These are phyloP conservation scores for Drosophila kurseongensis DNA, from an alignment of 1,140 invertebrate genomes.

Conservation along the genomic window DNA sequence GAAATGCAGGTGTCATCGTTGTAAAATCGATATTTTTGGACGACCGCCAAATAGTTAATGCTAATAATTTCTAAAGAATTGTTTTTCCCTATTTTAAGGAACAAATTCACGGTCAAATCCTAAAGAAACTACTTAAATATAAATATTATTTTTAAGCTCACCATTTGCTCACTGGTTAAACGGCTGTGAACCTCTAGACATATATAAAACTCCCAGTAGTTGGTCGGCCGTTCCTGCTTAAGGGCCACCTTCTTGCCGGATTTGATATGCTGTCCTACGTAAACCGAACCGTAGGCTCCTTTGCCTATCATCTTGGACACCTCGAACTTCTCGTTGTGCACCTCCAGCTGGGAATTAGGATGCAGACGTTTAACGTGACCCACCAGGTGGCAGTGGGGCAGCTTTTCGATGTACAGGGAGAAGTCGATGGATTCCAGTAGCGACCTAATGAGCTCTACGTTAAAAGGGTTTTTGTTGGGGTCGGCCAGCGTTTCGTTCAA, in stretches of 20 bases:
- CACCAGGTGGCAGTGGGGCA: constrained; percentile 65
- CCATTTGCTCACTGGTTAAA: constrained; percentile 89
- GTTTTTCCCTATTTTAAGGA: too few species aligned
- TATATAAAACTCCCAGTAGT: constrained; percentile 93
- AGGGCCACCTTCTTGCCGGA: constrained; percentile 87
- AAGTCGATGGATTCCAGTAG: constrained; percentile 86
- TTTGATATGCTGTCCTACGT: constrained; percentile 70
- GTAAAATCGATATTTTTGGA: too few species aligned
- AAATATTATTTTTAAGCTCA: constrained; percentile 74
- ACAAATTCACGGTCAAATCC: neutral
- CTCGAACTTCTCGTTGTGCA: constrained; percentile 87
- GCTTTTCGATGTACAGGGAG: constrained; percentile 61
- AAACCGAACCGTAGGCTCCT: constrained; percentile 90
- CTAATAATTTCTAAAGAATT: too few species aligned
- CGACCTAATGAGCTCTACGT: constrained; percentile 85
- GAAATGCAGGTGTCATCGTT: too few species aligned
- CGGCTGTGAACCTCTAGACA: constrained; percentile 90
- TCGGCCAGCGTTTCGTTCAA: constrained; percentile 50
- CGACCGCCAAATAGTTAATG: too few species aligned
- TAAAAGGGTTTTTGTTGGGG: constrained; percentile 86
- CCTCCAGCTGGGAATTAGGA: constrained; percentile 74
- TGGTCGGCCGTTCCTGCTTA: constrained; percentile 91
- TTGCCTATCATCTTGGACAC: constrained; percentile 90
- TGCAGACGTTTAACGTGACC: constrained; percentile 76
- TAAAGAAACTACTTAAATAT: neutral